phyloP scores from a whole-genome alignment of 1,140 invertebrate genomes.

The Dreissena polymorpha region DNA sequence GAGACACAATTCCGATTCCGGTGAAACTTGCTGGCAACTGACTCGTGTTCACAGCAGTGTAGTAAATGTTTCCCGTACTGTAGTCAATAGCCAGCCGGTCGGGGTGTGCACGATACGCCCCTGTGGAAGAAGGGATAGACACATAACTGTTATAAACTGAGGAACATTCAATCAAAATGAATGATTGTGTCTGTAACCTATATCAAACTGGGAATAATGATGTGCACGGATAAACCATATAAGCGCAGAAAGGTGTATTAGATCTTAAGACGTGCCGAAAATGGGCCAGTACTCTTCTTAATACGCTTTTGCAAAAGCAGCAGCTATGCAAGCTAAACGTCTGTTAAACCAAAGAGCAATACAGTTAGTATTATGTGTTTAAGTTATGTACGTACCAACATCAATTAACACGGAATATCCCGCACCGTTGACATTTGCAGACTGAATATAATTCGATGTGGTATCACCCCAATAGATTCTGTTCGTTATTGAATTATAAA shows the following conservation, averaged over 20 bases:
- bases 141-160: background rate
- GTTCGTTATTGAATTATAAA: background rate
- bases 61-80: conserved; percentile 50
- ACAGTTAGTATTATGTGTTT: background rate
- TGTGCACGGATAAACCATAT: background rate
- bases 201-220: background rate
- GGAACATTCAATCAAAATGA: background rate
- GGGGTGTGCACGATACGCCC: conserved; percentile 1
- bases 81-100: conserved; percentile 32
- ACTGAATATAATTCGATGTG: background rate
- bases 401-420: background rate
- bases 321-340: background rate
- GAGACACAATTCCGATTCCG: background rate
- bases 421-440: background rate
- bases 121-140: background rate
- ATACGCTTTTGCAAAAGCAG: background rate
- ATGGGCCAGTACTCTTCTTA: background rate
- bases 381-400: background rate
- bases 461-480: background rate
- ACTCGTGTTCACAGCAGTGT: background rate
- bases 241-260: background rate
- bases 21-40: background rate
- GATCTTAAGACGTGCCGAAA: background rate
- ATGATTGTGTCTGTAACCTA: background rate
- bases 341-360: background rate